Base-by-base conservation (phyloP, 2,113 vertebrate species). In the Aegotheles bennettii region DNA sequence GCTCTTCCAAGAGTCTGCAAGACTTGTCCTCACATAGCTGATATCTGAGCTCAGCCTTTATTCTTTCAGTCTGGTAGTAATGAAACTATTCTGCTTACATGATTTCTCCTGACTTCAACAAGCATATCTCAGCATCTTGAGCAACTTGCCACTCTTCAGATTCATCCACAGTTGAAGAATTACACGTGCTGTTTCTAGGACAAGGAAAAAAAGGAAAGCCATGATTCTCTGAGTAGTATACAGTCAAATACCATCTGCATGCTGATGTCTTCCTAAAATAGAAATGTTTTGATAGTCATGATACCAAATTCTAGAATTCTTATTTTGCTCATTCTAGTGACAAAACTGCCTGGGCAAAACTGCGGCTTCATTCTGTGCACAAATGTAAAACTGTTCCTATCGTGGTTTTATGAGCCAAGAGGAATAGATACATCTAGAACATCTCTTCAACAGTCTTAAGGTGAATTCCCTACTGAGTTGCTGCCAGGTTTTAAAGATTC, bases 101-200 rank as follows among this genome's bases (percentile, higher is more conserved):
- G 71, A 99, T 97, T 80, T 99, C 99, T 96, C 99, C 99, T 9
- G 99, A 98, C 96, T 98, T 99, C 75, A 99, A 97, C 96, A 99
- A 95, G 96, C 98, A 98, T 96, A 99, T 99, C 90, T 99, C 99
- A 31, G 98, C 97, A 64, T 99, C 99, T 97, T 99, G 99, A 38
- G 98, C 97, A 18, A 98, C 40, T 8, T 98, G 95, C 54, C 97
- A 63, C 79, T 98, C 98, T 54, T 99, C 99, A 0, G 97, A 59
- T 29, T 99, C 99, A 82, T 99, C 99, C 2, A 98, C 96, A 11
- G 98, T 96, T 20, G 98, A 69, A 16, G 98, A 98, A 92, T 96
- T 98, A 26, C 97, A 90, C 0, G 97, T 98, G 91, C 95, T 97
- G 91, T 97, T 98, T 93, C 98, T 99, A 89, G 71, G 94, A 87